Base-by-base conservation (phyloP, 2,888 invertebrate genomes). In the Oligia strigilis region DNA sequence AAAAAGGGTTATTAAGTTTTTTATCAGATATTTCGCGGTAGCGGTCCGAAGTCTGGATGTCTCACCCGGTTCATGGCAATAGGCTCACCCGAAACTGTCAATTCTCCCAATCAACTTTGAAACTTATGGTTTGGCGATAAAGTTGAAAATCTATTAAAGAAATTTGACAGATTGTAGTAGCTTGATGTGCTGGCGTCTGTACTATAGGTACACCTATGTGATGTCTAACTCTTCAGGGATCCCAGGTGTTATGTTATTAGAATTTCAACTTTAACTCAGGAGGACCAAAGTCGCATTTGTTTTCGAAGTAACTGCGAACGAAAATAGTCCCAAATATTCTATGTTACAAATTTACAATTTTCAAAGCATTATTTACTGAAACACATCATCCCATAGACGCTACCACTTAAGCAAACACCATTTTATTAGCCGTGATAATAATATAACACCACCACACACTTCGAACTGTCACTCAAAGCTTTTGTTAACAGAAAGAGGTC, bases 371-470 rank as follows among this genome's bases (percentile, higher is more conserved):
- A 67, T 83, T 79, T 73, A 62, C 62, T 36, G 13, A 73, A 66
- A 11, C 49, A 73, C 23, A 55, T 67, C 17, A 52, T 40, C 76
- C 67, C 64, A 86, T 83, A 77, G 77, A 70, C 2, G 55, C 80
- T 74, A 74, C 88, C 94, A 94, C 89, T 92, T 94, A 94, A 85
- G 88, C 89, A 92, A 91, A 94, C 91, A 92, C 79, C 64, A 87
- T 92, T 92, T 92, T 94, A 94, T 94, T 94, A 93, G 93, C 94
- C 88, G 83, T 92, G 87, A 88, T 86, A 90, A 90, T 90, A 90
- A 91, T 90, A 89, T 83, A 75, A 77, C 69, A 87, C 77, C 80
- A 87, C 90, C 87, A 90, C 60, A 79, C n/a, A 80, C 83, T 74
- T 40, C 76, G 86, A 90, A 85, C 80, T 90, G 72, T 76, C 40